Conservation (phyloP, 1,140 invertebrate genomes). For the Drosophila takahashii region DNA sequence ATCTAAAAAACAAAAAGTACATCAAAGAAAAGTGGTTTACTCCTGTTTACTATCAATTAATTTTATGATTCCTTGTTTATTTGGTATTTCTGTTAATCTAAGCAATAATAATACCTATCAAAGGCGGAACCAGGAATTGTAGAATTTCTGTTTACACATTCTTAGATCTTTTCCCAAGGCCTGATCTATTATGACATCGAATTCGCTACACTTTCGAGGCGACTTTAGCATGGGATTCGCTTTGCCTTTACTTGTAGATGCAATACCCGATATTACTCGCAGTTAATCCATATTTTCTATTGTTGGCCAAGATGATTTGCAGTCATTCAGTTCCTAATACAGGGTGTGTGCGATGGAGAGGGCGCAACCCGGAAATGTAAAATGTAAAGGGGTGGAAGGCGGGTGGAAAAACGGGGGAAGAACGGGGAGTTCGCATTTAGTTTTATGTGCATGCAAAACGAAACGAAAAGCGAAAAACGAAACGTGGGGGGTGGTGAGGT, state of each 20-base stretch:
- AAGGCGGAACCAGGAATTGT: conserved; percentile 20
- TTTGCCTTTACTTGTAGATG: background rate
- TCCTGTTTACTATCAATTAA: background rate
- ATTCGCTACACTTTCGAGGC: conserved; percentile 49
- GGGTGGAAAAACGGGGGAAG: background rate
- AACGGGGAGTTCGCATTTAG: conserved; percentile 53
- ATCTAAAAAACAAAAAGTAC: too few relatives aligned
- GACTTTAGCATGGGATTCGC: background rate
- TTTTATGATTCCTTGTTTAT: background rate
- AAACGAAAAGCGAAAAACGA: conserved; percentile 68
- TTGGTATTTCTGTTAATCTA: background rate
- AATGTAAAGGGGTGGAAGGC: conserved; percentile 6
- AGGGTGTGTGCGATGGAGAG: conserved; percentile 3
- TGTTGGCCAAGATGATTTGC: conserved; percentile 33
- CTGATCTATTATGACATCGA: conserved; percentile 38
- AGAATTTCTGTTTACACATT: conserved; percentile 24
- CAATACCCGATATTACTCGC: conserved; percentile 18
- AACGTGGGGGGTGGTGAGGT: conserved; percentile 12
- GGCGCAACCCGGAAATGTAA: conserved; percentile 48
- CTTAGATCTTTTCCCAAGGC: conserved; percentile 15
- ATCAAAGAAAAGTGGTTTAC: background rate
- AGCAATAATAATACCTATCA: background rate
- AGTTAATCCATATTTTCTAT: conserved; percentile 34
- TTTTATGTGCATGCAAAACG: conserved; percentile 79
- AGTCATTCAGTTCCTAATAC: conserved; percentile 15